Percentiles rank a stretch among this genome's conserved stretches.
phyloP scores from a whole-genome alignment of 2,797 vertebrate genomes.

The Margarornis squamiger region DNA sequence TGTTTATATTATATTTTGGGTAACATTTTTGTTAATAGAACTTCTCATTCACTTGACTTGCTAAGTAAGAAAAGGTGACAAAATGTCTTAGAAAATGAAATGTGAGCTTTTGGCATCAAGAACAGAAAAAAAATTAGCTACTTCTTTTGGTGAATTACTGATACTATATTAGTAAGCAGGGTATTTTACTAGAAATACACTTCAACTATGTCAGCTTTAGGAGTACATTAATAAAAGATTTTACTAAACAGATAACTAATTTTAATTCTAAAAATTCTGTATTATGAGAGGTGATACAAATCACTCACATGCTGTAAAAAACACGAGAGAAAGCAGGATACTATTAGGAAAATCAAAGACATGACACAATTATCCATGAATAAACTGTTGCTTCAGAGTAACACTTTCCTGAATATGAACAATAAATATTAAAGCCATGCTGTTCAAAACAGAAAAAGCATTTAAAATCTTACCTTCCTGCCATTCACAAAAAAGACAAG shows the following conservation, averaged over 20 bases:
- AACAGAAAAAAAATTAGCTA: neutral
- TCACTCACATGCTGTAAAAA: neutral
- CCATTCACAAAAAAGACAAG: slow-evolving; percentile 72
- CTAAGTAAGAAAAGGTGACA: neutral
- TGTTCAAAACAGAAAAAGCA: neutral
- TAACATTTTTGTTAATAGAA: neutral
- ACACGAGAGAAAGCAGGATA: neutral
- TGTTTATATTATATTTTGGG: neutral
- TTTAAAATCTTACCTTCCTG: slow-evolving; percentile 59
- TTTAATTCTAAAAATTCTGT: neutral
- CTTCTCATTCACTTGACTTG: neutral
- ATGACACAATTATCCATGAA: neutral
- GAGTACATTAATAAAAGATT: neutral
- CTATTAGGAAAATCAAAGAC: neutral
- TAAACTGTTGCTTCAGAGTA: neutral
- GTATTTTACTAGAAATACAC: neutral
- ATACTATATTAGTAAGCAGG: neutral
- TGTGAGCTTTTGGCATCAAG: neutral
- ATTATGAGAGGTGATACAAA: neutral
- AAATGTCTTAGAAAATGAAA: neutral
- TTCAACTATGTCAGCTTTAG: neutral
- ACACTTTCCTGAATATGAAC: neutral
- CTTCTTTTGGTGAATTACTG: neutral
- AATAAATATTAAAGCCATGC: neutral
- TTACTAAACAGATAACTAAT: neutral